Evolutionary conservation across 2,888 invertebrate species (phyloP).

Genomic region (Pemphredon lugubris): DNA sequence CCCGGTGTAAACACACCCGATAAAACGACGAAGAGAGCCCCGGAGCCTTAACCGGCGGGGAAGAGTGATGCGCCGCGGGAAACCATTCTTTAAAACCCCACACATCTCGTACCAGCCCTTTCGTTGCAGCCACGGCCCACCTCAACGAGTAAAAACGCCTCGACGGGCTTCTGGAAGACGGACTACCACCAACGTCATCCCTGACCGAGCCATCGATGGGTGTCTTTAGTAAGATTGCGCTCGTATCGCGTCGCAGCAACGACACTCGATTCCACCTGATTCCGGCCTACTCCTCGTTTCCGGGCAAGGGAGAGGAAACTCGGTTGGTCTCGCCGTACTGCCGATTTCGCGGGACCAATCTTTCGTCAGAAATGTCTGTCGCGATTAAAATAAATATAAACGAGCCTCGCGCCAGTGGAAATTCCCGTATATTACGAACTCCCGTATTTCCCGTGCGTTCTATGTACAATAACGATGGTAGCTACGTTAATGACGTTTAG

Average conservation of each 20-base stretch:
- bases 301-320: no score
- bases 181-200: conserved; percentile 42
- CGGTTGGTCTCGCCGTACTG: no score
- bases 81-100: conserved; percentile 75
- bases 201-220: conserved; percentile 17
- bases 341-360: no score
- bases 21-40: conserved; percentile 68
- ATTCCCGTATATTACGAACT: no score
- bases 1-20: conserved; percentile 74
- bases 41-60: conserved; percentile 67
- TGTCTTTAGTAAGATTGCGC: background rate
- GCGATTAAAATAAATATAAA: no score
- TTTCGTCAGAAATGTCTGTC: no score
- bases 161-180: conserved; percentile 52
- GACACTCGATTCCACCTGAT: no score
- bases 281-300: no score
- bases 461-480: no score
- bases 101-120: conserved; percentile 60
- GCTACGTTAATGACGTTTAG: no score
- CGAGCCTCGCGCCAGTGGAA: no score
- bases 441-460: no score
- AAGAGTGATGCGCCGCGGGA: conserved; percentile 76
- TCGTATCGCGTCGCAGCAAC: background rate
- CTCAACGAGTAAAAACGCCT: conserved; percentile 65
- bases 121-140: conserved; percentile 58